Percentiles rank a stretch among this genome's conserved stretches.
Conservation (phyloP, 2,113 vertebrate species). For the Paralichthys olivaceus region DNA sequence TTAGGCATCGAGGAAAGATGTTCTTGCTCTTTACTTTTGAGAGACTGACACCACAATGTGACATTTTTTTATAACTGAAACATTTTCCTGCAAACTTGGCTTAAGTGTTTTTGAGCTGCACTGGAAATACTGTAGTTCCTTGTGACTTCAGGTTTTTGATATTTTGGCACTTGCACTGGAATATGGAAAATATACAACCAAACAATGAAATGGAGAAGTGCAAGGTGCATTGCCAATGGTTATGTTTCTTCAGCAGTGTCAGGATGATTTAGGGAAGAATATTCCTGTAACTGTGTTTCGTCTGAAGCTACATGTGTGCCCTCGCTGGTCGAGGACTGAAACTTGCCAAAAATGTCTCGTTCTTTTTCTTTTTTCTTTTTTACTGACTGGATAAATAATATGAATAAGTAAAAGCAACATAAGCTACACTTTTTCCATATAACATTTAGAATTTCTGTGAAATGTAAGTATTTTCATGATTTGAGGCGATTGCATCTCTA, state of each 20-base stretch:
- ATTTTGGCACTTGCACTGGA: constrained; percentile 53
- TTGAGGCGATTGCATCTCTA: no score
- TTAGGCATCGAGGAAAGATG: neutral
- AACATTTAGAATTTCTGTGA: no score
- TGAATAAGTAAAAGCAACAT: no score
- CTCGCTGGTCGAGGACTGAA: constrained; percentile 17
- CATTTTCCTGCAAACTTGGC: constrained; percentile 29
- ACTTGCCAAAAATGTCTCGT: constrained; percentile 9
- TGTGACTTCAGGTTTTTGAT: constrained; percentile 45
- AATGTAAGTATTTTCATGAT: no score
- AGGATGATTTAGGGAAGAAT: constrained; percentile 55
- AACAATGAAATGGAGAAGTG: constrained; percentile 64
- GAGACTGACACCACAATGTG: constrained; percentile 21
- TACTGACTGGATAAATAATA: neutral
- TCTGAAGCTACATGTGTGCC: constrained; percentile 34
- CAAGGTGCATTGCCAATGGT: constrained; percentile 53
- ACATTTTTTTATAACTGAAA: constrained; percentile 23
- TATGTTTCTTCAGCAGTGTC: constrained; percentile 55
- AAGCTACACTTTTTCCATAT: no score
- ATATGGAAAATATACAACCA: constrained; percentile 59
- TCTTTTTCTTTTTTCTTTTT: neutral
- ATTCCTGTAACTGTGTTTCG: constrained; percentile 47
- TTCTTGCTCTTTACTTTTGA: constrained; percentile 5
- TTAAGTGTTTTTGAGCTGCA: neutral
- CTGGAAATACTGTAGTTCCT: constrained; percentile 37